These are phyloP conservation scores for Leptobrachium ailaonicum DNA, from an alignment of 2,113 vertebrate genomes.

Conservation along the genomic window DNA sequence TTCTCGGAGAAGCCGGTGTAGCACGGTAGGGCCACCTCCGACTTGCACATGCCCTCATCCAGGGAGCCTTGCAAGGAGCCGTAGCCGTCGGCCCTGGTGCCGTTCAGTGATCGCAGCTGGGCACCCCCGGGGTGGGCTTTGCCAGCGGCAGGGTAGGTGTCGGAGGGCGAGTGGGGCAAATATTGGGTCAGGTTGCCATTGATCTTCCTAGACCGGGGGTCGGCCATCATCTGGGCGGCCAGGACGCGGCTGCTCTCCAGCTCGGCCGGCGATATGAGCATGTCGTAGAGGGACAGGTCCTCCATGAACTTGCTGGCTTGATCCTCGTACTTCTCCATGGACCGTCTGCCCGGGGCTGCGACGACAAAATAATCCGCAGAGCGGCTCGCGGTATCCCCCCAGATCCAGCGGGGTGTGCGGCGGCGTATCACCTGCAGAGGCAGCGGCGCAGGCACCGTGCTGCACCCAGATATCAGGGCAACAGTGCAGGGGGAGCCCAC, in stretches of 20 bases:
- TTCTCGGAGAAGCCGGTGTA: conserved; percentile 67
- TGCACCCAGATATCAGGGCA: too few species aligned
- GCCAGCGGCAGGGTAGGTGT: conserved; percentile 66
- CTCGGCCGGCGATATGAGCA: conserved; percentile 64
- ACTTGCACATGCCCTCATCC: conserved; percentile 76
- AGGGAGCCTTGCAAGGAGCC: conserved; percentile 61
- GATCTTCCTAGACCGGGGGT: conserved; percentile 68
- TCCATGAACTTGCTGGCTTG: conserved; percentile 79
- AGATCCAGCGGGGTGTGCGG: too few species aligned
- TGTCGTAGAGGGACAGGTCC: conserved; percentile 77
- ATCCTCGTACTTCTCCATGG: conserved; percentile 76
- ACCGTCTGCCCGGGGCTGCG: conserved; percentile 48
- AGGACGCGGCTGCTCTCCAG: conserved; percentile 58
- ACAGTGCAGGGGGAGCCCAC: too few species aligned
- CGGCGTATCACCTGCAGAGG: too few species aligned
- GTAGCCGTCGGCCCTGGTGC: conserved; percentile 63
- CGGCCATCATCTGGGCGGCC: conserved; percentile 58
- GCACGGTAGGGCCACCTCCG: conserved; percentile 82
- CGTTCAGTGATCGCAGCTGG: conserved; percentile 67
- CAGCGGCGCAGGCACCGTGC: too few species aligned
- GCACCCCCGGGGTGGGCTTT: conserved; percentile 69
- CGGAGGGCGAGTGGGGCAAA: conserved; percentile 66
- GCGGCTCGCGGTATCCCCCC: too few species aligned
- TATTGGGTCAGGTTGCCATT: conserved; percentile 70
- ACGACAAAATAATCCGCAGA: too few species aligned